A percentile compares a stretch with the other conserved stretches of the same genome.
These are phyloP conservation scores for Zeuzera pyrina DNA, from an alignment of 2,888 invertebrate genomes.

Conservation along the genomic window DNA sequence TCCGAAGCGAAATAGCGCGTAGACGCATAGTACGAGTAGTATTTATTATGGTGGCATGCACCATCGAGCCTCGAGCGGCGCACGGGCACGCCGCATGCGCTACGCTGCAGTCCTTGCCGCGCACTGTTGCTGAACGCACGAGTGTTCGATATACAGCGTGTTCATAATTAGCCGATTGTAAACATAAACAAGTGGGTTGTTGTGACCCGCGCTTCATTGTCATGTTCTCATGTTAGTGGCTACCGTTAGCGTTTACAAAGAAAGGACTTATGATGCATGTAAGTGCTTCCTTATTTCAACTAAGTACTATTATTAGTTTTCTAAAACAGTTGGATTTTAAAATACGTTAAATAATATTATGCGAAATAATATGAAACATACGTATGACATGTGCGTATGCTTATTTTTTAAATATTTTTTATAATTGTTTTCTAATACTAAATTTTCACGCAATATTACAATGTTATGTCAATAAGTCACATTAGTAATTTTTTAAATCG, in stretches of 20 bases:
- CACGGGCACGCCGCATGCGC: slow-evolving; percentile 11
- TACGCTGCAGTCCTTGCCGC: slow-evolving; percentile 31
- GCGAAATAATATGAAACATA: too few species aligned
- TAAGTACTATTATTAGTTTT: too few species aligned
- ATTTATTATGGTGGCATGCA: background rate
- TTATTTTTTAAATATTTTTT: too few species aligned
- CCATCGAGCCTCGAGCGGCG: slow-evolving; percentile 18
- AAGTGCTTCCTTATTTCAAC: slow-evolving; percentile 29
- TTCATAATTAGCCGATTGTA: slow-evolving; percentile 15
- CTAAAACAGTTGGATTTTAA: too few species aligned
- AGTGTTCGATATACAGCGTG: slow-evolving; percentile 3
- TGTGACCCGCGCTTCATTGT: slow-evolving; percentile 36
- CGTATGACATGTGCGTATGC: too few species aligned
- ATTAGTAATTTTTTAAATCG: too few species aligned
- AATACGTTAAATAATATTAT: too few species aligned
- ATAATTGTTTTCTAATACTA: too few species aligned
- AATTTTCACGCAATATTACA: too few species aligned
- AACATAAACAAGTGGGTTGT: slow-evolving; percentile 35
- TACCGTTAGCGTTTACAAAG: slow-evolving; percentile 24
- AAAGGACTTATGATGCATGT: slow-evolving; percentile 59
- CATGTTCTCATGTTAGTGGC: slow-evolving; percentile 55
- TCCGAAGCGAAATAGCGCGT: background rate
- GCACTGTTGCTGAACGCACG: slow-evolving; percentile 36
- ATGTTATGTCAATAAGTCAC: too few species aligned
- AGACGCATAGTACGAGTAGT: background rate